A percentile compares a stretch with the other conserved stretches of the same genome.
Conservation (phyloP, 2,888 invertebrate species). For the Teleogryllus oceanicus region DNA sequence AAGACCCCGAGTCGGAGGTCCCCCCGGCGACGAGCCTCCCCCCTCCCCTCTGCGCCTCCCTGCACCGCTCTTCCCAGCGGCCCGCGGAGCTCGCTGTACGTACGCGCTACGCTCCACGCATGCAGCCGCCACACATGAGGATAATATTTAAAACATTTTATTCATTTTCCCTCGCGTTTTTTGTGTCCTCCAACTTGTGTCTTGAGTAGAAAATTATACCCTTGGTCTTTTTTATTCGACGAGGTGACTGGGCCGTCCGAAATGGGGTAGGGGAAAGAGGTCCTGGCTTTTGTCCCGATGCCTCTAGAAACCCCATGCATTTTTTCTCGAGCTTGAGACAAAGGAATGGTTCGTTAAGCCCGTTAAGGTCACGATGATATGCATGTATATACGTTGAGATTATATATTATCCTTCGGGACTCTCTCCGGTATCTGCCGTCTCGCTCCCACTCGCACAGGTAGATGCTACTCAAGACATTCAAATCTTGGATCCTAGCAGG, state of each 20-base stretch:
- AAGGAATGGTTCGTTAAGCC: slow-evolving; percentile 27
- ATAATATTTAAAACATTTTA: slow-evolving; percentile 26
- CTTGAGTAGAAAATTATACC: slow-evolving; percentile 32
- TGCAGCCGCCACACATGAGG: slow-evolving; percentile 2
- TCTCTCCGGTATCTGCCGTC: neutral
- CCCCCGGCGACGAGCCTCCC: neutral
- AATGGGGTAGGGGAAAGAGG: neutral
- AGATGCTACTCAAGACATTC: neutral
- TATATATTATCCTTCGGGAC: slow-evolving; percentile 3
- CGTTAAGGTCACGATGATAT: slow-evolving; percentile 30
- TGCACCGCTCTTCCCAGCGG: neutral
- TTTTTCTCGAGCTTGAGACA: slow-evolving; percentile 25
- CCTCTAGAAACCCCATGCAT: neutral
- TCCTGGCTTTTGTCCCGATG: slow-evolving; percentile 3
- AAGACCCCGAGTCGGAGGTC: neutral
- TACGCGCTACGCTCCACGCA: neutral
- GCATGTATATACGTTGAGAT: slow-evolving; percentile 22
- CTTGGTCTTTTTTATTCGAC: neutral
- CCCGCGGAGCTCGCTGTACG: slow-evolving; percentile 1
- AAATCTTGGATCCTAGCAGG: neutral
- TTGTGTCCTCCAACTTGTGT: slow-evolving; percentile 21
- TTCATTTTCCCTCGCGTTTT: slow-evolving; percentile 24
- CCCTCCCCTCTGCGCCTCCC: neutral
- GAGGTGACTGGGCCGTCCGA: neutral
- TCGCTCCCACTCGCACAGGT: neutral